These are phyloP conservation scores for Ectemnius cavifrons DNA, from an alignment of 2,888 invertebrate genomes.

Conservation along the genomic window DNA sequence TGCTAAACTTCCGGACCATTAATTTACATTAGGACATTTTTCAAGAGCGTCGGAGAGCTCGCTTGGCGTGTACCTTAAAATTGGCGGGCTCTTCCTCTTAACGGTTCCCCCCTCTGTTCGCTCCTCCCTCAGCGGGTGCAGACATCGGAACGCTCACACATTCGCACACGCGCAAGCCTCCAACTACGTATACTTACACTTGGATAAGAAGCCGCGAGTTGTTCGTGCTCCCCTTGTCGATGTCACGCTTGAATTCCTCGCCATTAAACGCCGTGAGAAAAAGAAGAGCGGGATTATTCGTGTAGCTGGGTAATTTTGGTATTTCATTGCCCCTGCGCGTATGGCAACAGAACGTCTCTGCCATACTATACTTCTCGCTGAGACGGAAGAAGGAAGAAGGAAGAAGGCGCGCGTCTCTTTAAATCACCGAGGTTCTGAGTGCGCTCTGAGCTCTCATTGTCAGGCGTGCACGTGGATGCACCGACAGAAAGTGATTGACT, in stretches of 20 bases:
- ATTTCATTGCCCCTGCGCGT: constrained; percentile 35
- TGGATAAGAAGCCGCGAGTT: constrained; percentile 25
- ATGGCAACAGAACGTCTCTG: not conserved
- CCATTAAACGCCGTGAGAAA: constrained; percentile 48
- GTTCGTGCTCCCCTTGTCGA: constrained; percentile 47
- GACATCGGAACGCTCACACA: too few relatives aligned
- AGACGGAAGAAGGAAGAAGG: too few relatives aligned
- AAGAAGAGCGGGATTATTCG: constrained; percentile 20
- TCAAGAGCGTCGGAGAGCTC: constrained; percentile 58
- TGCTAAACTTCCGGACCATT: constrained; percentile 70
- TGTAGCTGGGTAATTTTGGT: constrained; percentile 38
- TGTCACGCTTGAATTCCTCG: constrained; percentile 54
- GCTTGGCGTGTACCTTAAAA: constrained; percentile 56
- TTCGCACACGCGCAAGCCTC: too few relatives aligned
- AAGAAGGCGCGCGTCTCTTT: too few relatives aligned
- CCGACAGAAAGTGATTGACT: not conserved
- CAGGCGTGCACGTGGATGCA: not conserved
- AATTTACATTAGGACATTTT: constrained; percentile 74
- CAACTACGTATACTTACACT: not conserved
- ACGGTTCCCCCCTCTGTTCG: constrained; percentile 22
- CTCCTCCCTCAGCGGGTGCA: not conserved
- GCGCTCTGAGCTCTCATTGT: not conserved
- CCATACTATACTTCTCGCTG: too few relatives aligned
- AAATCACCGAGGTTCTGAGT: not conserved
- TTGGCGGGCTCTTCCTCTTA: constrained; percentile 60